These are phyloP conservation scores for Dynastes maya DNA, from an alignment of 2,888 invertebrate genomes.

Conservation along the genomic window DNA sequence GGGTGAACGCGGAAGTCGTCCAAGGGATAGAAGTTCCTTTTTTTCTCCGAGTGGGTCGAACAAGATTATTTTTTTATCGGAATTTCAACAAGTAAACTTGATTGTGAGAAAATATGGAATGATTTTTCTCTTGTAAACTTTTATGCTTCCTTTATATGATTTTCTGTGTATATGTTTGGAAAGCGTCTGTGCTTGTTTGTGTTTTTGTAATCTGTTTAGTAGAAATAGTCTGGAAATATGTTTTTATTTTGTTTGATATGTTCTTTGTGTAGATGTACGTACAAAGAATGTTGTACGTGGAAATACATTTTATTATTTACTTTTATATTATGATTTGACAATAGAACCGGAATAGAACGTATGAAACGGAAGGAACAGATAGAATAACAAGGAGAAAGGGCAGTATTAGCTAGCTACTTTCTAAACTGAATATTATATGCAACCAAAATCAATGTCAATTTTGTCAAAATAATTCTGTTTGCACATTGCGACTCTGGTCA, in stretches of 20 bases:
- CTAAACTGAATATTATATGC: too few species aligned
- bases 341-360: too few species aligned
- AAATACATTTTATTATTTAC: too few species aligned
- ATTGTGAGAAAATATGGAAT: constrained; percentile 35
- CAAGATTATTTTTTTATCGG: constrained; percentile 35
- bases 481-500: too few species aligned
- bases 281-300: not conserved
- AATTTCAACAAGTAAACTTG: constrained; percentile 42
- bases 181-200: constrained; percentile 19
- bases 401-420: too few species aligned
- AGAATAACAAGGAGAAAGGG: too few species aligned
- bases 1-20: not conserved
- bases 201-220: constrained; percentile 15
- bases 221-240: constrained; percentile 9
- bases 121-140: constrained; percentile 34
- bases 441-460: too few species aligned
- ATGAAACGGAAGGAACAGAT: too few species aligned
- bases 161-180: constrained; percentile 5
- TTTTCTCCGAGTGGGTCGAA: constrained; percentile 23
- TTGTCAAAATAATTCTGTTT: too few species aligned
- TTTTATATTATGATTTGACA: too few species aligned
- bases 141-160: constrained; percentile 32
- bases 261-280: not conserved
- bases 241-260: not conserved
- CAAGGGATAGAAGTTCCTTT: constrained; percentile 12